phyloP scores from a whole-genome alignment of 2,113 vertebrate genomes.

The Coreoperca whiteheadi region DNA sequence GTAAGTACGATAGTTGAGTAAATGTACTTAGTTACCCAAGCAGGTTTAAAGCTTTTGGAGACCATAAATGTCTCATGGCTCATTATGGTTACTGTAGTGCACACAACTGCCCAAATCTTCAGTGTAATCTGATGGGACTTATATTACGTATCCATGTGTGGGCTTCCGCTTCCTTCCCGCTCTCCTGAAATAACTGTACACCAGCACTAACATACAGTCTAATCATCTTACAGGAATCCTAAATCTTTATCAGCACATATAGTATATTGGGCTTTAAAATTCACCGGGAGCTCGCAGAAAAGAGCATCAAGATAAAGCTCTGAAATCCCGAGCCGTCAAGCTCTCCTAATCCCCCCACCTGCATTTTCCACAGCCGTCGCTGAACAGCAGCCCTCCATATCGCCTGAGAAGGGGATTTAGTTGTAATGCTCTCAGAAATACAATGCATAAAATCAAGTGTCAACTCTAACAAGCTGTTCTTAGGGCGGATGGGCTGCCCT shows the following conservation, averaged over 20 bases:
- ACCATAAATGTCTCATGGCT: neutral
- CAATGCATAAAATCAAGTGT: slow-evolving; percentile 75
- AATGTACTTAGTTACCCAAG: neutral
- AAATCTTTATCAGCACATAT: slow-evolving; percentile 61
- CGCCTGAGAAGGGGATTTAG: slow-evolving; percentile 70
- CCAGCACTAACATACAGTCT: slow-evolving; percentile 18
- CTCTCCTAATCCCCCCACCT: slow-evolving; percentile 73
- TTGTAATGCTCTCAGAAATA: slow-evolving; percentile 77
- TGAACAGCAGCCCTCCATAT: slow-evolving; percentile 52
- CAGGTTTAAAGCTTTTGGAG: neutral
- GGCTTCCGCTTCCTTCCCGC: neutral
- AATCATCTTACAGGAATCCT: slow-evolving; percentile 70
- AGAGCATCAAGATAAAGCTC: slow-evolving; percentile 70
- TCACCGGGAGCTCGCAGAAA: slow-evolving; percentile 55
- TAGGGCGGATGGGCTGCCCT: slow-evolving; percentile 34
- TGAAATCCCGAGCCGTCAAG: slow-evolving; percentile 57
- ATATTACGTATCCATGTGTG: slow-evolving; percentile 6
- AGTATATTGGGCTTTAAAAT: slow-evolving; percentile 54
- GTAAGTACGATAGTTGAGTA: neutral
- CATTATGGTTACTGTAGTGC: neutral
- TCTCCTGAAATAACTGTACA: slow-evolving; percentile 27
- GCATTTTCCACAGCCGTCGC: slow-evolving; percentile 56
- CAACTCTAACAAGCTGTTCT: slow-evolving; percentile 77
- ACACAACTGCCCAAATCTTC: neutral
- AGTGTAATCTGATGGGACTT: slow-evolving; percentile 7